A percentile compares a stretch with the other conserved stretches of the same genome.
Conservation (phyloP, 2,797 vertebrate species). For the Fringilla coelebs region DNA sequence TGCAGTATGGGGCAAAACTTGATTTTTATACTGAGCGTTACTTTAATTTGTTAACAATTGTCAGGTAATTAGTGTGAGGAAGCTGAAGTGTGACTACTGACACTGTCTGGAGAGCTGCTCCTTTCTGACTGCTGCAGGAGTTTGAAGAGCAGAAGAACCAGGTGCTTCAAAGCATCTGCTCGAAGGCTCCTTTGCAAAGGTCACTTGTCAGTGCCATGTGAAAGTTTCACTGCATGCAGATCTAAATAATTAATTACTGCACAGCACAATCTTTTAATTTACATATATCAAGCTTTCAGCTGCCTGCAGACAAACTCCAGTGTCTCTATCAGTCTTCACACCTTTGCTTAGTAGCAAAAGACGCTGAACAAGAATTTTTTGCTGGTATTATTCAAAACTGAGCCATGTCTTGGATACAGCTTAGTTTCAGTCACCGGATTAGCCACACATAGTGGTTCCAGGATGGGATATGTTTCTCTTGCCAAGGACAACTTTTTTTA, state of each 20-base stretch:
- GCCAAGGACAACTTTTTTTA: neutral
- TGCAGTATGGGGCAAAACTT: neutral
- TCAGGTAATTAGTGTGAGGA: neutral
- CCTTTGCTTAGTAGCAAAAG: neutral
- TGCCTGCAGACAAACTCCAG: neutral
- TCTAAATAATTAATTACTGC: slow-evolving; percentile 29
- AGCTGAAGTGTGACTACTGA: neutral
- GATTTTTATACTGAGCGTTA: neutral
- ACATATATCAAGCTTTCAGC: neutral
- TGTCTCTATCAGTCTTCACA: neutral
- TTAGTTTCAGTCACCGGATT: neutral
- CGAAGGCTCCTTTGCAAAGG: slow-evolving; percentile 4
- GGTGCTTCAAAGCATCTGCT: neutral
- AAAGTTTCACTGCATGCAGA: neutral
- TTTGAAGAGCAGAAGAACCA: neutral
- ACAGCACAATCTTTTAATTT: neutral
- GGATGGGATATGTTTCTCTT: neutral
- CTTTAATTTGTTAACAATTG: neutral
- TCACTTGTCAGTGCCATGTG: neutral
- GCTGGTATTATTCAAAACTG: neutral
- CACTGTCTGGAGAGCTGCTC: neutral
- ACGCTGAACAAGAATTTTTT: neutral
- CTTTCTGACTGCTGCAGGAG: neutral
- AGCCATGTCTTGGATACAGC: neutral
- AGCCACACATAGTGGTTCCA: neutral